A percentile compares a stretch with the other conserved stretches of the same genome.
Evolutionary conservation across 2,888 invertebrate genomes (phyloP).

Genomic region (Drymonia ruficornis): DNA sequence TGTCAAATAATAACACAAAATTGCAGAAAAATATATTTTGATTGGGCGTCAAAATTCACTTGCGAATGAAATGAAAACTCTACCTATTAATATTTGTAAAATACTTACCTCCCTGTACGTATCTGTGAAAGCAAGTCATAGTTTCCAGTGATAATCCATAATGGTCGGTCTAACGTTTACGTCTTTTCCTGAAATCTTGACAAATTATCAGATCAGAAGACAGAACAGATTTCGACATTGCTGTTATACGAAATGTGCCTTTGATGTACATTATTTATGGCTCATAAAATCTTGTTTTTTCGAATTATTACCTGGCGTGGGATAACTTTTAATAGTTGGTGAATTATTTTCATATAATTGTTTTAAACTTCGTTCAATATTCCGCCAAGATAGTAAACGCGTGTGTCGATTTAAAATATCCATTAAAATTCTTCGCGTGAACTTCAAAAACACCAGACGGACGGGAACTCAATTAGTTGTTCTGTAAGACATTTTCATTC

Average conservation of each 20-base stretch:
- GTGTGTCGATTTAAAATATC: background rate
- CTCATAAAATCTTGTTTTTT: constrained; percentile 31
- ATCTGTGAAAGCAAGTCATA: too few species aligned
- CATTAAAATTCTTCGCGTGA: constrained; percentile 2
- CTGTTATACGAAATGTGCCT: constrained; percentile 19
- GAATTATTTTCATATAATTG: constrained; percentile 26
- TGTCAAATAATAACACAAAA: too few species aligned
- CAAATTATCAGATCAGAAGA: constrained; percentile 13
- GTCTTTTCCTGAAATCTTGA: constrained; percentile 3
- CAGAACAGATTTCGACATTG: constrained; percentile 17
- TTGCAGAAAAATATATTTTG: too few species aligned
- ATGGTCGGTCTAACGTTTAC: background rate
- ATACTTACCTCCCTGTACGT: too few species aligned
- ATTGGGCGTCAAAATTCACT: too few species aligned
- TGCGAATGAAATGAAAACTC: too few species aligned
- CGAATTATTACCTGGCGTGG: constrained; percentile 30
- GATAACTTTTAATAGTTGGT: constrained; percentile 22
- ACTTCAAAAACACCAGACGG: background rate
- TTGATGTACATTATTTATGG: constrained; percentile 38
- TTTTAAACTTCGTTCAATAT: constrained; percentile 1
- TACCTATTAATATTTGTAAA: too few species aligned
- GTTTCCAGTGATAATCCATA: background rate
- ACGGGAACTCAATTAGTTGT: constrained; percentile 10
- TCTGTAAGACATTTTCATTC: constrained; percentile 35
- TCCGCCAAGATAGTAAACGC: background rate